Conservation (phyloP, 2,797 vertebrate species). For the Pseudochaenichthys georgianus region DNA sequence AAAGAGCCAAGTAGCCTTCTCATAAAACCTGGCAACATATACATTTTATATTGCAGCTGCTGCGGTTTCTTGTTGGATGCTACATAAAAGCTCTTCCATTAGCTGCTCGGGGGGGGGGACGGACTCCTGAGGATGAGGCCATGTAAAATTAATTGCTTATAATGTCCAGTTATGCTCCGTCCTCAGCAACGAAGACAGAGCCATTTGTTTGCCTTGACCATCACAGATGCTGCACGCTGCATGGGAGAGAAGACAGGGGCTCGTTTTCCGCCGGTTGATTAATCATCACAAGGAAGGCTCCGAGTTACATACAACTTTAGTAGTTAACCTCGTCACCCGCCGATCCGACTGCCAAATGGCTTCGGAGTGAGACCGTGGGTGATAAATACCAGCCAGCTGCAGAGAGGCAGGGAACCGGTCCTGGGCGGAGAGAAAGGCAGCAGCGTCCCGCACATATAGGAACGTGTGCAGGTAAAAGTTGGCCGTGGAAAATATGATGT, state of each 20-base stretch:
- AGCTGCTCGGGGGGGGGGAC: constrained; percentile 55
- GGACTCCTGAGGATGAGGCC: constrained; percentile 78
- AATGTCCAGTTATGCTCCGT: constrained; percentile 82
- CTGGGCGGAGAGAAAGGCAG: constrained; percentile 66
- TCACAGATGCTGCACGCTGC: constrained; percentile 85
- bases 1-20: not conserved
- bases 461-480: constrained; percentile 46
- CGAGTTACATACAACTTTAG: constrained; percentile 94
- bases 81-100: constrained; percentile 72
- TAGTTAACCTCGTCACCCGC: constrained; percentile 96
- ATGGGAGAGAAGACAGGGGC: constrained; percentile 84
- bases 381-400: constrained; percentile 90
- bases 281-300: constrained; percentile 90
- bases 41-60: constrained; percentile 33
- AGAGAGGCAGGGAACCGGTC: constrained; percentile 73
- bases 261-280: constrained; percentile 90
- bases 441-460: constrained; percentile 47
- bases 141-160: constrained; percentile 87
- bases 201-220: constrained; percentile 88
- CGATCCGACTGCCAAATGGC: constrained; percentile 91
- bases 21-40: constrained; percentile 24
- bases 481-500: constrained; percentile 43
- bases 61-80: constrained; percentile 49
- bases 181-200: constrained; percentile 84
- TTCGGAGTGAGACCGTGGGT: constrained; percentile 87